Base-by-base conservation (phyloP, 2,888 invertebrate species). In the Aporophyla lueneburgensis region DNA sequence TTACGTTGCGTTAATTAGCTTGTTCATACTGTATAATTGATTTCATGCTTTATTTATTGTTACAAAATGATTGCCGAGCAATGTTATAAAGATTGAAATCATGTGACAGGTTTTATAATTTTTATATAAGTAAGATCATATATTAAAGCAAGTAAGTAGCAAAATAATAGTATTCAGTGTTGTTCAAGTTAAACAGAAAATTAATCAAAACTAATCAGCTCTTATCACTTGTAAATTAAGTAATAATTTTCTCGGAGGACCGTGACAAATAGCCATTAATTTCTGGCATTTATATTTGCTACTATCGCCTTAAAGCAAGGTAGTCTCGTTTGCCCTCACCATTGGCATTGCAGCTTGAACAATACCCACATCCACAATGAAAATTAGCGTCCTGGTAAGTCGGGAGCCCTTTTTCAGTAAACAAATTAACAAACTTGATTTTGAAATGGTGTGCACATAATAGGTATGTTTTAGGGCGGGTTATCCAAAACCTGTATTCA, bases 251-350 rank as follows among this genome's bases (percentile, higher is more conserved):
- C 70, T 75, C 59, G 78, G n/a, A 58, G 24, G 62, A 67, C 78
- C 74, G 59, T 82, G 74, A 72, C 78, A 70, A 75, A 78, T 68
- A 59, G 54, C n/a, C 40, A 82, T 82, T 78, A 71, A 70, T 75
- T 58, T 67, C 46, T 62, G 14, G 61, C 74, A 53, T 75, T 75
- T 75, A 78, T 75, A 78, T 74, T 54, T 54, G 53, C 66, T 51
- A 71, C 53, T 66, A 51, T 58, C 46, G 54, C 62, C 49, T 59
- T 59, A 70, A n/a, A 67, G 10, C 51, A 5, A 77, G 65, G 71
- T 78, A 81, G 77, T 81, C 63, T 74, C 63, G 10, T 63, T 68
- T 71, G 49, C 46, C 43, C 58, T 70, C 40, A 71, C 56, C 63
- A 65, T 77, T 67, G 66, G 66, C 81, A 72, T 61, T 65, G 43